phyloP scores from a whole-genome alignment of 30 jellyfish, hydroid and myxozoan genomes.

The Aurelia sp. region DNA sequence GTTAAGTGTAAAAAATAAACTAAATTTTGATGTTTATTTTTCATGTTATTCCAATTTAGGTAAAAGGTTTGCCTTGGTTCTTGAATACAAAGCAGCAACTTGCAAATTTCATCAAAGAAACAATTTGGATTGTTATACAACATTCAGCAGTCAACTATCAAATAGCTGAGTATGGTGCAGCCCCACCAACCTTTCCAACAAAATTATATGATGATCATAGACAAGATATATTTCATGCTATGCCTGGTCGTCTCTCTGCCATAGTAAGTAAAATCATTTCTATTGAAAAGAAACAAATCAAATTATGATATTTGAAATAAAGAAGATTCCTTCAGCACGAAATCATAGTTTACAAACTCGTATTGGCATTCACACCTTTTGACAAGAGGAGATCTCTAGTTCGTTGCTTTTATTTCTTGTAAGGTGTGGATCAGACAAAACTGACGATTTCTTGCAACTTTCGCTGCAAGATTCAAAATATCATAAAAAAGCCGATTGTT shows the following conservation, averaged over 20 bases:
- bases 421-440: no score
- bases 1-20: no score
- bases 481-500: no score
- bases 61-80: slow-evolving; percentile 50
- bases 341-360: no score
- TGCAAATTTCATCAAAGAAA: slow-evolving; percentile 24
- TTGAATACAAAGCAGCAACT: slow-evolving; percentile 18
- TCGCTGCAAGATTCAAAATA: no score
- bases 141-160: slow-evolving; percentile 76
- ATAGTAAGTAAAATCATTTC: slow-evolving; percentile 18
- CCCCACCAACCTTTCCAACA: slow-evolving; percentile 66
- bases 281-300: slow-evolving; percentile 7
- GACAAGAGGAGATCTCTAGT: no score
- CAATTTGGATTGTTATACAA: slow-evolving; percentile 59
- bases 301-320: no score
- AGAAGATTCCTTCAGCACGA: no score
- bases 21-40: no score
- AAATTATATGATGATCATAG: slow-evolving; percentile 47
- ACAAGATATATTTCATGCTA: not conserved
- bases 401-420: no score
- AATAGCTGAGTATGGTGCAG: slow-evolving; percentile 57
- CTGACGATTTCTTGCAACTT: no score
- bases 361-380: no score
- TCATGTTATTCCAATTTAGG: slow-evolving; percentile 2
- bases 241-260: slow-evolving; percentile 36